Evolutionary conservation across 2,888 invertebrate genomes (phyloP).

Genomic region (Chrysina gloriosa): DNA sequence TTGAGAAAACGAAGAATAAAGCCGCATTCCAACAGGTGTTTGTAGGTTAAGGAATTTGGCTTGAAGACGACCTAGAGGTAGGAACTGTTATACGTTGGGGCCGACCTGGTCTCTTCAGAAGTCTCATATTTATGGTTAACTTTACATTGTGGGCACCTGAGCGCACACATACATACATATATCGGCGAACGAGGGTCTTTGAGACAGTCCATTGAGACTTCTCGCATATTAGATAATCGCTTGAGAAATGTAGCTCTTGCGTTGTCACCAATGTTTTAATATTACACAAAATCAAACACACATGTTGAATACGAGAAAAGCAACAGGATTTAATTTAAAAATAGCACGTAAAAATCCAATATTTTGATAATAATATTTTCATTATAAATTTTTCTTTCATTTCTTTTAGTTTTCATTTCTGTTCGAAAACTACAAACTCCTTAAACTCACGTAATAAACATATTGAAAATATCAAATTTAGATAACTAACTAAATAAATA

Average conservation of each 20-base stretch:
- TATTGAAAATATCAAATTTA: no score
- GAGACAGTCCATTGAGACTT: background rate
- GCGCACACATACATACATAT: background rate
- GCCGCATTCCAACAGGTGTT: slow-evolving; percentile 65
- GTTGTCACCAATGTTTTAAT: background rate
- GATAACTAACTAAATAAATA: no score
- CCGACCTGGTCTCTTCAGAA: slow-evolving; percentile 6
- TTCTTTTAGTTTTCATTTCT: no score
- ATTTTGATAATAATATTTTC: no score
- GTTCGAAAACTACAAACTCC: no score
- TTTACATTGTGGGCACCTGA: background rate
- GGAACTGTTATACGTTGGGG: slow-evolving; percentile 19
- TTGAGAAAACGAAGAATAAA: slow-evolving; percentile 62
- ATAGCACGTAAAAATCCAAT: no score
- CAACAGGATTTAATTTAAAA: no score
- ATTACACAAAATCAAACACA: no score
- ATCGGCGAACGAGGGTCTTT: slow-evolving; percentile 2
- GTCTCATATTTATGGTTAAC: slow-evolving; percentile 24
- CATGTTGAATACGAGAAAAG: no score
- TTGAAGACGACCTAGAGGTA: slow-evolving; percentile 54
- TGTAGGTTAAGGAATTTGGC: slow-evolving; percentile 65
- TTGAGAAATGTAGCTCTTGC: background rate
- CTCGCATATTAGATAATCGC: slow-evolving; percentile 13
- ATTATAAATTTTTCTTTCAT: no score
- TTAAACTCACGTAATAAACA: no score